Conservation (phyloP, 2,113 vertebrate species). For the Notechis scutatus region DNA sequence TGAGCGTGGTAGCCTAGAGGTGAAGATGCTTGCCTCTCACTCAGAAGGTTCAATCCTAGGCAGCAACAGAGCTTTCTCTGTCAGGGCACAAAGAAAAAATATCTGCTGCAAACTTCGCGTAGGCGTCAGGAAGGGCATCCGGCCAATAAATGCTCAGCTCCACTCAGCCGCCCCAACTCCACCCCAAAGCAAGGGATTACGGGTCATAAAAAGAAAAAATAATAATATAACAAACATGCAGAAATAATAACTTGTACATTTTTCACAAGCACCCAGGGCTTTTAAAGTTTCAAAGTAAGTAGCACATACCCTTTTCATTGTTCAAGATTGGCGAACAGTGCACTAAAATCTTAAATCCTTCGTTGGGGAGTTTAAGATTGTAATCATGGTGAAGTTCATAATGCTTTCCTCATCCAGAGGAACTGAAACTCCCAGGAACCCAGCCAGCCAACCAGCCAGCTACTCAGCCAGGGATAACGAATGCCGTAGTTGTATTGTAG, state of each 20-base stretch:
- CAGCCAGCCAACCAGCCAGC: neutral
- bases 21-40: neutral
- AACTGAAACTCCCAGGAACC: neutral
- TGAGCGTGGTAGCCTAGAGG: neutral
- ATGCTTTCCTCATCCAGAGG: neutral
- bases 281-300: neutral
- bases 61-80: neutral
- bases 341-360: neutral
- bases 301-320: neutral
- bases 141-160: neutral
- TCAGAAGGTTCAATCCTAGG: neutral
- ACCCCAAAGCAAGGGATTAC: neutral
- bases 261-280: neutral
- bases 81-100: neutral
- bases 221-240: slow-evolving; percentile 31
- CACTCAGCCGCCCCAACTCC: neutral
- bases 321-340: neutral
- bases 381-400: neutral
- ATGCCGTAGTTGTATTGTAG: neutral
- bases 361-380: neutral
- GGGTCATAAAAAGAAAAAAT: slow-evolving; percentile 73
- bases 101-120: neutral
- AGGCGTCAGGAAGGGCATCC: neutral
- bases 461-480: neutral
- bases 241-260: neutral